Base-by-base conservation (phyloP, 2,888 invertebrate genomes). In the Ennomos quercinarius region DNA sequence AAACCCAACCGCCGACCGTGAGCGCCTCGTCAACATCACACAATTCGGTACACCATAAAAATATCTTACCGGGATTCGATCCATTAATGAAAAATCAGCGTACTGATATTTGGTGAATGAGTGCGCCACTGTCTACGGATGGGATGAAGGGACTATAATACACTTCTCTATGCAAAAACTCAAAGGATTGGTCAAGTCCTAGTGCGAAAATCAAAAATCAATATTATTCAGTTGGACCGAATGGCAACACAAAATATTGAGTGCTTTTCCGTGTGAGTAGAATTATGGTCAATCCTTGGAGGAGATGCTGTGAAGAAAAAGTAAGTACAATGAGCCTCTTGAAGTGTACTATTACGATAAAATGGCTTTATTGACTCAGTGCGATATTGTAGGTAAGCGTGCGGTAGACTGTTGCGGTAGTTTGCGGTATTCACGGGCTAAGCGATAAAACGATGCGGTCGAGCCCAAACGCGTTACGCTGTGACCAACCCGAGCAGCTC, bases 151-250 rank as follows among this genome's bases (percentile, higher is more conserved):
- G 34, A 57, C 54, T 1, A 57, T 34, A 6, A 42, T 57, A n/a
- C 61, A 63, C 50, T 69, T 66, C 55, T 73, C 74, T 2, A 63
- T 70, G 61, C 63, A 67, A 12, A 74, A 72, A 66, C 61, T 73
- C 9, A 35, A 54, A 11, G 73, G 73, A 2, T 48, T 72, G 34
- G 71, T 72, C 35, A 63, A 13, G 10, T 13, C 17, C 2, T 42
- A 13, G 42, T 42, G 5, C 3, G n/a, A 13, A 42, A 17, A 4
- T 17, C 17, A 17, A 3, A 17, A 17, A 3, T 17, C 17, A 17
- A 17, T 17, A 2, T 17, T 71, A 1, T 73, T 62, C 39, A 55
- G 55, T 0, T 76, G 77, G 74, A 4, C 11, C 0, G 69, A 76
- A 38, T 76, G 76, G 74, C 72, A 73, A 47, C 43, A 45, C 2